Base-by-base conservation (phyloP, 1,140 invertebrate species). In the Drosophila nigrodunni region DNA sequence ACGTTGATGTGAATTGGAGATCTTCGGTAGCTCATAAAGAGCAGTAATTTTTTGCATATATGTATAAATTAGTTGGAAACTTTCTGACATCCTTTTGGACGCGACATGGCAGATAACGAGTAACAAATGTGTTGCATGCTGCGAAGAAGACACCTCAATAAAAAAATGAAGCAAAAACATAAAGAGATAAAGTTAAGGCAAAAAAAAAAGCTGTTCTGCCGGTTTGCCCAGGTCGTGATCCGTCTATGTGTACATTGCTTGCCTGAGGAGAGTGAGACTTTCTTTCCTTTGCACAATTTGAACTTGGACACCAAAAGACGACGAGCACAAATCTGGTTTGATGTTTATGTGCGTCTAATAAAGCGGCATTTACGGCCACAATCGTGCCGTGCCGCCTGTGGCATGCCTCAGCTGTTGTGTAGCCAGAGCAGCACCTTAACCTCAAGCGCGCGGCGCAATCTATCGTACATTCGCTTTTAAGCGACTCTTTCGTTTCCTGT, bases 281-380 rank as follows among this genome's bases (percentile, higher is more conserved):
- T 89, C 85, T 83, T 88, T 88, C 83, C 83, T 88, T 88, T 71
- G 77, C 85, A 85, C 80, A 82, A 89, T 88, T 89, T 88, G 83
- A 88, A 88, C 83, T 88, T 88, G 83, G 85, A 85, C 83, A 88
- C 85, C 80, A 82, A 69, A 35, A 49, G 46, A 41, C 47, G 34
- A 47, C 68, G 67, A 71, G 73, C 77, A 58, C 60, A 79, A 79
- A 87, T 87, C 83, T 88, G 83, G 83, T 87, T 41, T 41, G 39
- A 87, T 55, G 44, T 49, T 58, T 58, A 74, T 83, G 54, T 69
- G 75, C 44, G 52, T 80, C 81, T 83, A 83, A 83, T 83, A 80
- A 83, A 85, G 78, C 78, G 78, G 41, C 82, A 71, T 85, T 85
- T 86, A 82, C 70, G 70, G 34, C 41, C 13, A 57, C 49, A 5